Conservation (phyloP, 1,140 invertebrate genomes). For the Trichogramma pretiosum region DNA sequence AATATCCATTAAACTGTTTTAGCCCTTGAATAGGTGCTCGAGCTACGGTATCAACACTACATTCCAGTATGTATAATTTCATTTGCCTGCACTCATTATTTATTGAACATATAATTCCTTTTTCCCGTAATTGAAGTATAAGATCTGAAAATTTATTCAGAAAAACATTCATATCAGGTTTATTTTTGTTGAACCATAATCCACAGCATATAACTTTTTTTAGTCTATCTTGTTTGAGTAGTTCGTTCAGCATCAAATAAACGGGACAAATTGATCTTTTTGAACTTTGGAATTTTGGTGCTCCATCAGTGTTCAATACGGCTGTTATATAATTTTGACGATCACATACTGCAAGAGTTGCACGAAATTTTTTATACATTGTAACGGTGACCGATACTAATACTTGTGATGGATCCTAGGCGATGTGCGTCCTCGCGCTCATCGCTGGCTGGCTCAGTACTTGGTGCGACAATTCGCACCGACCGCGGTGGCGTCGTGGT, state of each 20-base stretch:
- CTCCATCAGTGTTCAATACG: conserved; percentile 20
- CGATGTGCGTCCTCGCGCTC: too few relatives aligned
- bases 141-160: conserved; percentile 13
- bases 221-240: conserved; percentile 10
- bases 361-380: conserved; percentile 6
- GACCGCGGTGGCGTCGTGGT: too few relatives aligned
- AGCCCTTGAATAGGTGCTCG: conserved; percentile 15
- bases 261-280: conserved; percentile 17
- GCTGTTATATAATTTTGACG: not conserved
- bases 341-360: not conserved
- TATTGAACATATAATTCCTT: conserved; percentile 13
- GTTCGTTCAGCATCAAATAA: conserved; percentile 17
- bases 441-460: too few relatives aligned
- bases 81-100: conserved; percentile 1
- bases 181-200: conserved; percentile 8
- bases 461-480: too few relatives aligned
- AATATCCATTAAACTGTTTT: conserved; percentile 11
- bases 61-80: conserved; percentile 14
- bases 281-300: conserved; percentile 14
- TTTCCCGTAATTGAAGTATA: conserved; percentile 14
- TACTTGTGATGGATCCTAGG: too few relatives aligned
- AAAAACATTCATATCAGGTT: conserved; percentile 18
- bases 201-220: conserved; percentile 3
- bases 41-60: conserved; percentile 14
- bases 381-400: too few relatives aligned